Evolutionary conservation across 1,140 invertebrate genomes (phyloP).

Genomic region (Centruroides sculpturatus): DNA sequence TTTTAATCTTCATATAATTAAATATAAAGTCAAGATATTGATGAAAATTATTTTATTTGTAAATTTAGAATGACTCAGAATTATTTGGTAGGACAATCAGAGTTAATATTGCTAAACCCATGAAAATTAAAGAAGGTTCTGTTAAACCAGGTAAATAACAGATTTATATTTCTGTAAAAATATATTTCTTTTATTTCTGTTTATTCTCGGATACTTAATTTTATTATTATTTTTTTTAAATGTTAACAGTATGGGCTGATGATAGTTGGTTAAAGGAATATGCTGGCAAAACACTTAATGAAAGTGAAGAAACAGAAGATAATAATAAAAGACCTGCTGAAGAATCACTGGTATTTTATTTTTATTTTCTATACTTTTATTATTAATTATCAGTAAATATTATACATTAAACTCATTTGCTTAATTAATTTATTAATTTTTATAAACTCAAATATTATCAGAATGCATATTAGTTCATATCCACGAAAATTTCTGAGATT

Average conservation of each 20-base stretch:
- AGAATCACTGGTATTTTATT: not conserved
- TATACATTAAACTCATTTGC: no score
- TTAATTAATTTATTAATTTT: no score
- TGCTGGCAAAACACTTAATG: slow-evolving; percentile 64
- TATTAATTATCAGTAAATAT: no score
- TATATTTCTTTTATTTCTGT: not conserved
- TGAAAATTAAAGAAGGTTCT: slow-evolving; percentile 86
- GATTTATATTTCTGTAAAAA: not conserved
- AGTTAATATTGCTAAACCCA: slow-evolving; percentile 93
- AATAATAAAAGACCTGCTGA: slow-evolving; percentile 27
- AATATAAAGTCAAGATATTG: no score
- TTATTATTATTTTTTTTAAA: not conserved
- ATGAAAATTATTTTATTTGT: no score
- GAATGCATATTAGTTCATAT: no score
- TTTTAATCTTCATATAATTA: no score
- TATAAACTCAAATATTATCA: no score
- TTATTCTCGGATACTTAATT: not conserved
- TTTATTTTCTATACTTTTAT: no score
- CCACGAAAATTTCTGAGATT: no score
- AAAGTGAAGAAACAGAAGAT: slow-evolving; percentile 24
- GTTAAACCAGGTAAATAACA: slow-evolving; percentile 37
- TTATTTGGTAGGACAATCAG: slow-evolving; percentile 91
- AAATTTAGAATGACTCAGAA: slow-evolving; percentile 82
- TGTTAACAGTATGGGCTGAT: slow-evolving; percentile 72
- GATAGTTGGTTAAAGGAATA: slow-evolving; percentile 92